Evolutionary conservation across 2,113 vertebrate species (phyloP), one percentile per base, ranked within the genome.

Genomic region (Manacus vitellinus): DNA sequence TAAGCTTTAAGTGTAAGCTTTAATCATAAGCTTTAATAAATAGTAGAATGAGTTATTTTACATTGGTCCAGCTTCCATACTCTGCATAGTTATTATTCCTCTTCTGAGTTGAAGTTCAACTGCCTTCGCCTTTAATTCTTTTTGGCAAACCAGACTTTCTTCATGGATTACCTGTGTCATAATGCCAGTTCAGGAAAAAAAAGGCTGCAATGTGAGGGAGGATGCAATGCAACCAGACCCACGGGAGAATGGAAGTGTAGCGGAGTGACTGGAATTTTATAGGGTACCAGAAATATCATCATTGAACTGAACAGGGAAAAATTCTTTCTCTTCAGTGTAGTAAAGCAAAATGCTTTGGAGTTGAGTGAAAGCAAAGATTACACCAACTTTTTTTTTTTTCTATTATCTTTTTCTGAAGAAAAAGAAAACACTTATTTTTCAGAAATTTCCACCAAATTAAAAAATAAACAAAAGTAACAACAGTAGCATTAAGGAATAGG

Each of bases 181-280:
- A 17, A 10, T 54, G 16, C 9, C 2, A 2, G 27, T 68, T 72
- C 21, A 76, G 4, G 35, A 7, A 76, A 23, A 79, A 71, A 9
- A 84, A 85, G 6, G 20, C 14, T 91, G 23, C 15, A 23, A 24
- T 16, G 5, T 51, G 23, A 63, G 6, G 25, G 13, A 85, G 20
- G 14, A 30, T 68, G 13, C 2, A 75, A 22, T 4, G 0, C 35
- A 59, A 27, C 4, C 22, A 56, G 27, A 1, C 23, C 17, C 8
- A 23, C 7, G 56, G 39, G 4, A 85, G 27, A 75, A 52, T 4
- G 3, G 24, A 75, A 25, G 7, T 21, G 9, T 33, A 17, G 30
- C 4, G 10, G 9, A 70, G 24, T 5, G 6, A 8, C 19, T 51
- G 33, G 6, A 30, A 12, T 37, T 28, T 49, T 4, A 5, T 9